Base-by-base conservation (phyloP, 1,140 invertebrate species). In the Platorchestia sp. region DNA sequence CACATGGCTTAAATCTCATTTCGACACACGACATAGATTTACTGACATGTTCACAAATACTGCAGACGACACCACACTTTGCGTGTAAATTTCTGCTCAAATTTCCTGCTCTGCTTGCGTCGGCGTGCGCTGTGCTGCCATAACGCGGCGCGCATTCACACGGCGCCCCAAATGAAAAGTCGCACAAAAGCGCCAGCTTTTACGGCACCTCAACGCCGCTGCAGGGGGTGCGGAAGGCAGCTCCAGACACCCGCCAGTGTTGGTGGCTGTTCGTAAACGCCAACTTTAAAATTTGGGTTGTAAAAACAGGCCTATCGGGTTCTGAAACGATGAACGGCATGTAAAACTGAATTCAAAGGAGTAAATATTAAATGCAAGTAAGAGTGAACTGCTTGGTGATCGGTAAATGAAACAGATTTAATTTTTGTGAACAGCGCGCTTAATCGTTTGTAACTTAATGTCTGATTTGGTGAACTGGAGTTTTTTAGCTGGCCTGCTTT, bases 161-260 rank as follows among this genome's bases (percentile, higher is more conserved):
- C 86, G 36, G 86, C n/a, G 41, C 42, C 89, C 22, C 22, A 41
- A 91, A 91, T 91, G 89, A 91, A 91, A 91, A 91, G 6, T 41
- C 7, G 7, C 89, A 91, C 89, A 91, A 91, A 91, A 91, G 89
- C n/a, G 19, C 41, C 89, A 43, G 89, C 22, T 91, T 91, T 91
- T 91, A 91, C 43, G 42, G 89, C 89, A 42, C 41, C 41, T 43
- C n/a, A 91, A 44, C 36, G 43, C 22, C 42, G 36, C 42, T 44
- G 19, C 89, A 5, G 3, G 19, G 10, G 16, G 19, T 42, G 43
- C 10, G 43, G 22, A 45, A 5, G 43, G 42, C 19, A 10, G 22
- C 89, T 27, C 7, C n/a, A 42, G 41, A 16, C 86, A 41, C 10
- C 41, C 7, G 36, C 86, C 7, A 40, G 41, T 86, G 41, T 40